phyloP scores from a whole-genome alignment of 2,797 vertebrate species.

The Onychomys arenicola region DNA sequence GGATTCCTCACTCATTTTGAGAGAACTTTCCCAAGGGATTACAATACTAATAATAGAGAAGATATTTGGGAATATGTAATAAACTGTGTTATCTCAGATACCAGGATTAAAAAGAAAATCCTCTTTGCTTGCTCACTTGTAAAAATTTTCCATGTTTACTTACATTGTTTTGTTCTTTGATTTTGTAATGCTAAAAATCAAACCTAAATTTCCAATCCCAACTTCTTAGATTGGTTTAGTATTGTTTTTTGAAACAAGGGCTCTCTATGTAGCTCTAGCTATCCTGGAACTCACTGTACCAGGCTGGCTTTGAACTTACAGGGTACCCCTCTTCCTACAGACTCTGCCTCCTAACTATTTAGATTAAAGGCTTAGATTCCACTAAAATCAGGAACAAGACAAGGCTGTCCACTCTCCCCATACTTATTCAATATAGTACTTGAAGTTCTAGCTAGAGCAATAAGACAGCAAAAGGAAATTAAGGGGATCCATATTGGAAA shows the following conservation, averaged over 20 bases:
- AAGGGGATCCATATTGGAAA: too few relatives aligned
- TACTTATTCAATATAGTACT: too few relatives aligned
- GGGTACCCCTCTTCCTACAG: neutral
- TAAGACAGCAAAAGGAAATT: too few relatives aligned
- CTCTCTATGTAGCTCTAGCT: neutral
- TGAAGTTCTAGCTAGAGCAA: too few relatives aligned
- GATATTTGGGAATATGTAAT: neutral
- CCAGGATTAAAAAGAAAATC: slow-evolving; percentile 41
- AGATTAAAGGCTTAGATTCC: neutral
- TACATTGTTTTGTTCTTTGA: neutral
- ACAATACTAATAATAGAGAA: neutral
- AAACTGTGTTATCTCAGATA: neutral
- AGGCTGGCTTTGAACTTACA: neutral
- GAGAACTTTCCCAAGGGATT: neutral
- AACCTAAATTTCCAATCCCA: neutral
- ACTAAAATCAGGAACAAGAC: too few relatives aligned
- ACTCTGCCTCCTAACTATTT: neutral
- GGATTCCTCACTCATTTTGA: slow-evolving; percentile 25
- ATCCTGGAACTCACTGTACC: neutral
- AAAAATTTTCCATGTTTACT: slow-evolving; percentile 38
- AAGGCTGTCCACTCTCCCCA: too few relatives aligned
- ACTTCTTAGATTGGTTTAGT: neutral
- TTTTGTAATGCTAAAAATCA: neutral
- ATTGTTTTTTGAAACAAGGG: neutral
- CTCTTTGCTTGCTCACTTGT: slow-evolving; percentile 14